A percentile compares a stretch with the other conserved stretches of the same genome.
These are phyloP conservation scores for Melanerpes formicivorus DNA, from an alignment of 2,113 vertebrate genomes.

Conservation along the genomic window DNA sequence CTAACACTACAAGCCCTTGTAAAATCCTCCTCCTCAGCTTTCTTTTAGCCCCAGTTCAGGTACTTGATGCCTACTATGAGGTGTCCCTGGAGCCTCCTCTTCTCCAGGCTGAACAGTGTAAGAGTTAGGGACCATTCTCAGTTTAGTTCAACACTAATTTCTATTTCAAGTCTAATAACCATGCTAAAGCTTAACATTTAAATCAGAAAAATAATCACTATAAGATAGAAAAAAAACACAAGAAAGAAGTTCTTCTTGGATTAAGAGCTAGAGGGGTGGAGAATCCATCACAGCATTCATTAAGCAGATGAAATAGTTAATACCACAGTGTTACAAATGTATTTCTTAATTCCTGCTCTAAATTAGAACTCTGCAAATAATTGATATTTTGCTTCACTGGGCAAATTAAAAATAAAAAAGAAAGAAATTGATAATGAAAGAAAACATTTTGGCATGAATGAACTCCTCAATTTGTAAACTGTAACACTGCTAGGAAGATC, in stretches of 20 bases:
- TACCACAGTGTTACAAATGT: not conserved
- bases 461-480: conserved; percentile 5
- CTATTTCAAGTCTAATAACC: not conserved
- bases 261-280: not conserved
- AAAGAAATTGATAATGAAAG: conserved; percentile 14
- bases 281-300: not conserved
- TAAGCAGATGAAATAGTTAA: conserved; percentile 37
- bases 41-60: no score
- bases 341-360: conserved; percentile 18
- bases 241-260: not conserved
- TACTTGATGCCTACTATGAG: no score
- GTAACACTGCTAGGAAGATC: not conserved
- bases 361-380: conserved; percentile 36
- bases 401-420: conserved; percentile 42
- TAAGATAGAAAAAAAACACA: not conserved
- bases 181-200: not conserved
- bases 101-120: no score
- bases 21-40: no score
- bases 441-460: conserved; percentile 20
- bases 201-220: not conserved
- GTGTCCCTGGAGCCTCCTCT: no score
- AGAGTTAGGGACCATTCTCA: no score
- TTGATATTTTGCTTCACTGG: conserved; percentile 24
- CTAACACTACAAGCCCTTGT: no score
- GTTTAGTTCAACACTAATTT: not conserved